Percentiles rank a stretch among this genome's conserved stretches.
Conservation (phyloP, 1,140 invertebrate genomes). For the Popillia japonica region DNA sequence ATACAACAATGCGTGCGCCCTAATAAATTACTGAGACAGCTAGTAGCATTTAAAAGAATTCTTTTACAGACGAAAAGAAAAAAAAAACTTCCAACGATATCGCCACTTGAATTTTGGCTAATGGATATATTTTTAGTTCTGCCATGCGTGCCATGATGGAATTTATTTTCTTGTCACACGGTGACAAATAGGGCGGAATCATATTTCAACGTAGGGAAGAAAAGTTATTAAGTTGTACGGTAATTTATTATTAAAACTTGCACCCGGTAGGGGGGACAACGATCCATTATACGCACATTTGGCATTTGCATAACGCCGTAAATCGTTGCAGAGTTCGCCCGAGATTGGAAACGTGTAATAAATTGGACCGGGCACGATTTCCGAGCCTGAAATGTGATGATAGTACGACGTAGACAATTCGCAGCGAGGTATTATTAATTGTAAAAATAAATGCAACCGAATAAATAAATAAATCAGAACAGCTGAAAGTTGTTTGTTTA, state of each 20-base stretch:
- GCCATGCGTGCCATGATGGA: slow-evolving; percentile 18
- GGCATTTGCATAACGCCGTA: slow-evolving; percentile 26
- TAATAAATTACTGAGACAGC: too few relatives aligned
- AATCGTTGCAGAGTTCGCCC: slow-evolving; percentile 3
- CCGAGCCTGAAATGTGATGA: slow-evolving; percentile 19
- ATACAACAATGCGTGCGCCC: too few relatives aligned
- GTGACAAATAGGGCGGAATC: slow-evolving; percentile 25
- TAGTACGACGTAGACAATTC: slow-evolving; percentile 4
- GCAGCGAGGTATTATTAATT: slow-evolving; percentile 5
- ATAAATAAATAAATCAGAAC: slow-evolving; percentile 29
- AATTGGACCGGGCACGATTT: slow-evolving; percentile 23
- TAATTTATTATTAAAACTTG: slow-evolving; percentile 36
- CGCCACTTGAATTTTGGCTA: slow-evolving; percentile 31
- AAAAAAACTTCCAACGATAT: slow-evolving; percentile 19
- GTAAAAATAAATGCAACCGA: slow-evolving; percentile 25
- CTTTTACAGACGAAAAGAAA: background rate
- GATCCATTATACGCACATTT: slow-evolving; percentile 31
- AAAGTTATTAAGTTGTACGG: slow-evolving; percentile 32
- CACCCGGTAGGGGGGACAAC: background rate
- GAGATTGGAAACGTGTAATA: slow-evolving; percentile 30
- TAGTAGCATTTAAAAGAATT: too few relatives aligned
- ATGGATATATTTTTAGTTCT: slow-evolving; percentile 20
- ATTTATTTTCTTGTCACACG: slow-evolving; percentile 30
- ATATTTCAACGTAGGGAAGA: slow-evolving; percentile 15
- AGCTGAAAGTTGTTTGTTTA: slow-evolving; percentile 25